phyloP scores from a whole-genome alignment of 2,797 vertebrate genomes.

The Sebastes ruberrimus region DNA sequence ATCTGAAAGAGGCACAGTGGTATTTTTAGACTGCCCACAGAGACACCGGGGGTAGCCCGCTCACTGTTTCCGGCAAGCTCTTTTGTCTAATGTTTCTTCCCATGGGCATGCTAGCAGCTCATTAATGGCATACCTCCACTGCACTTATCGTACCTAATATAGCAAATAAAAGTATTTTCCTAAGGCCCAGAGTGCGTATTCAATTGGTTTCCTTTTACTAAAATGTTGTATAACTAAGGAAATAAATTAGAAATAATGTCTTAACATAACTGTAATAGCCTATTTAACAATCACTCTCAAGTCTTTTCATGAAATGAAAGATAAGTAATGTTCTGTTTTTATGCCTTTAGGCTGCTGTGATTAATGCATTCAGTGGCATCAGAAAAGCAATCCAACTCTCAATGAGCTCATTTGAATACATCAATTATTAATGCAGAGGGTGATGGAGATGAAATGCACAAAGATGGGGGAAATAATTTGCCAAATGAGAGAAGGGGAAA shows the following conservation, averaged over 20 bases:
- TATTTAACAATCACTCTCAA: neutral
- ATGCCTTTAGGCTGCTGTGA: neutral
- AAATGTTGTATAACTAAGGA: neutral
- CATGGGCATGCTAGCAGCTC: slow-evolving; percentile 67
- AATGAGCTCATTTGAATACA: slow-evolving; percentile 55
- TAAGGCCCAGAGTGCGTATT: neutral
- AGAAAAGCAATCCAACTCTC: slow-evolving; percentile 25
- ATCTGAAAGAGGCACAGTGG: slow-evolving; percentile 72
- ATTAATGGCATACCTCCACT: slow-evolving; percentile 66
- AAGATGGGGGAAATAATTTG: slow-evolving; percentile 11
- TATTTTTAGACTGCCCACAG: slow-evolving; percentile 75
- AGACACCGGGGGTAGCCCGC: slow-evolving; percentile 53
- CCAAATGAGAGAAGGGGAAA: neutral
- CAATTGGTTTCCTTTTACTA: neutral
- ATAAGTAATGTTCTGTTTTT: neutral
- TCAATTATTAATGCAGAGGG: slow-evolving; percentile 52
- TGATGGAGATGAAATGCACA: slow-evolving; percentile 39
- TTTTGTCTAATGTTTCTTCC: slow-evolving; percentile 77
- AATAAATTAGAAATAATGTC: neutral
- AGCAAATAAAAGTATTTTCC: neutral
- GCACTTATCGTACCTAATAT: slow-evolving; percentile 8
- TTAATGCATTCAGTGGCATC: slow-evolving; percentile 27
- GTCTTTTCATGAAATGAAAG: neutral
- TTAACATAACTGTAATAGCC: neutral
- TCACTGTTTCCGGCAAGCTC: slow-evolving; percentile 64